phyloP scores from a whole-genome alignment of 2,888 invertebrate genomes.

The Tetranychus truncatus region DNA sequence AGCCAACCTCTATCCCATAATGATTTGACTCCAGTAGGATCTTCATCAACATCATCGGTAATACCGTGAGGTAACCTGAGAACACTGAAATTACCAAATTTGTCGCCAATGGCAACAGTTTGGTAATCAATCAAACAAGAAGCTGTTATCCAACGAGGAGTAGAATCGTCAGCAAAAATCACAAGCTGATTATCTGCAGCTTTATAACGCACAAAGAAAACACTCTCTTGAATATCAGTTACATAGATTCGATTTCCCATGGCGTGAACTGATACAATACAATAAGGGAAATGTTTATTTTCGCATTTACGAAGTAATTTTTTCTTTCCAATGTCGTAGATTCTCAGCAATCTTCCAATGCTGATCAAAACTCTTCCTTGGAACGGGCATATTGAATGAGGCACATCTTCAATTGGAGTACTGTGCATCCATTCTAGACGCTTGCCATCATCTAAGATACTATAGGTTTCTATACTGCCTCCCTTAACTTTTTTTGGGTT shows the following conservation, averaged over 20 bases:
- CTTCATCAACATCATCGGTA: conserved; percentile 95
- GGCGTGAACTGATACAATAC: conserved; percentile 76
- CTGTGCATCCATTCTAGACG: conserved; percentile 78
- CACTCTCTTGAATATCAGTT: conserved; percentile 87
- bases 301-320: conserved; percentile 93
- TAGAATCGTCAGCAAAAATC: conserved; percentile 93
- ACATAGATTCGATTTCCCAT: conserved; percentile 86
- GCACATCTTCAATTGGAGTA: conserved; percentile 78
- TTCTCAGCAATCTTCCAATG: conserved; percentile 68
- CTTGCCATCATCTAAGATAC: conserved; percentile 54
- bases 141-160: conserved; percentile 86
- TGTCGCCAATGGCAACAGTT: conserved; percentile 86
- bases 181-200: conserved; percentile 89
- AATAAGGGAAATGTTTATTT: conserved; percentile 90
- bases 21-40: conserved; percentile 94
- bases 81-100: conserved; percentile 87
- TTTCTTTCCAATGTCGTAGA: conserved; percentile 92
- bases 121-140: conserved; percentile 83
- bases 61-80: conserved; percentile 73
- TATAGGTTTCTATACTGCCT: conserved; percentile 70
- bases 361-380: conserved; percentile 80
- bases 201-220: conserved; percentile 79
- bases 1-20: conserved; percentile 73
- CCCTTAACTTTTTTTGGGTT: conserved; percentile 64
- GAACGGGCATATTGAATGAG: conserved; percentile 67